A percentile compares a stretch with the other conserved stretches of the same genome.
Evolutionary conservation across 1,140 invertebrate genomes (phyloP).

Genomic region (Megalopta genalis): DNA sequence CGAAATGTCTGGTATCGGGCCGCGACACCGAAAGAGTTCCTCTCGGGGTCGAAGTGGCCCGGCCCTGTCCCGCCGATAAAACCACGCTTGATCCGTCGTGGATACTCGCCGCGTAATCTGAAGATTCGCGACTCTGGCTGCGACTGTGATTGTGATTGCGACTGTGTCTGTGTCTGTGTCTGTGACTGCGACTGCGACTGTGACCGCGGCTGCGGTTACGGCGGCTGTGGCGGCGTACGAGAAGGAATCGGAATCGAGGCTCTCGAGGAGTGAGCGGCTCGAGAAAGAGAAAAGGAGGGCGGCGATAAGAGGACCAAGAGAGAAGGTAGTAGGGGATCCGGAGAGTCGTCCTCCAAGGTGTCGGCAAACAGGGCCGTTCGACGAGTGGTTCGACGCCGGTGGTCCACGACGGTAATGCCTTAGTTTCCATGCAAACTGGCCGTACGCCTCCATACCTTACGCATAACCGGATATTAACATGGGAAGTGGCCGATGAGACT

Average conservation of each 20-base stretch:
- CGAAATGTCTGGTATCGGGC: background rate
- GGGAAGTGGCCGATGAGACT: constrained; percentile 75
- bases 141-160: background rate
- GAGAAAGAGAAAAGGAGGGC: constrained; percentile 22
- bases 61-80: constrained; percentile 59
- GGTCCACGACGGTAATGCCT: constrained; percentile 76
- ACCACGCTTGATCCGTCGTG: constrained; percentile 53
- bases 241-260: constrained; percentile 66
- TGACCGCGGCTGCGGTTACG: background rate
- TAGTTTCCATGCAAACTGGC: constrained; percentile 79
- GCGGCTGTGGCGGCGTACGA: no score
- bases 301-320: constrained; percentile 43
- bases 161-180: no score
- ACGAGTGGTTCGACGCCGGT: constrained; percentile 77
- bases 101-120: constrained; percentile 69
- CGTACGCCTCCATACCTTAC: constrained; percentile 78
- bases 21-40: constrained; percentile 15
- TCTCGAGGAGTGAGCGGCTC: constrained; percentile 48
- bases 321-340: constrained; percentile 46
- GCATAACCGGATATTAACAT: constrained; percentile 79
- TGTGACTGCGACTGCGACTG: no score
- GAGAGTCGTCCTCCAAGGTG: constrained; percentile 70
- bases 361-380: constrained; percentile 76
- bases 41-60: constrained; percentile 32
- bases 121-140: constrained; percentile 62